Evolutionary conservation across 2,888 invertebrate species (phyloP), one percentile per base, ranked within the genome.

Genomic region (Erynnis tages): DNA sequence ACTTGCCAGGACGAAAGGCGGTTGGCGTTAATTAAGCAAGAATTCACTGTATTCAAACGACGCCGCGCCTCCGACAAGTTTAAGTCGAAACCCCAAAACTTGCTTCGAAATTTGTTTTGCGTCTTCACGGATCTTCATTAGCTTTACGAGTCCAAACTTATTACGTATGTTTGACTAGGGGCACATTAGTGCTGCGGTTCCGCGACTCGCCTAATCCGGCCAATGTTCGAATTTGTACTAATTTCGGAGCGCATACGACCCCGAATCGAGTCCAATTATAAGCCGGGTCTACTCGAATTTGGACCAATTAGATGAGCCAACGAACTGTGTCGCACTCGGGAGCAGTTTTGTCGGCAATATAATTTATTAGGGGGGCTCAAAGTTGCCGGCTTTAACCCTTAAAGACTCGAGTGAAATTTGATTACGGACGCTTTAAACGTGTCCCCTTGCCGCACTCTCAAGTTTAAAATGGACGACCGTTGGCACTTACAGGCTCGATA

Each of bases 321-420:
- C 88, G 88, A 87, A 84, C 85, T 87, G 85, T 85, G 86, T 85
- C 88, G 83, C 79, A 80, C 82, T 83, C 83, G 79, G 79, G 78
- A 83, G 82, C 86, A 86, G 88, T 88, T 87, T 87, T 87, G 86
- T 81, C 81, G 82, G 83, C 87, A 87, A 87, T 86, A 87, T 88
- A 88, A 88, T 88, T 88, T 88, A 88, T 88, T 84, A 86, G 85
- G 83, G 83, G 72, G 73, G 82, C 85, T 82, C 83, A 79, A 84
- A 87, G 83, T 88, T 83, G 83, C 74, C 79, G 76, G 81, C 76
- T 82, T 78, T 75, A 87, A 86, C 87, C 87, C 86, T 87, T 87
- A 84, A 87, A 86, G 87, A 85, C 82, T 88, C 75, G 76, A 86
- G 79, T 80, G 78, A 86, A 88, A 88, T 88, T 88, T 87, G 85